Conservation (phyloP, 1,140 invertebrate genomes). For the Leptopilina clavipes region DNA sequence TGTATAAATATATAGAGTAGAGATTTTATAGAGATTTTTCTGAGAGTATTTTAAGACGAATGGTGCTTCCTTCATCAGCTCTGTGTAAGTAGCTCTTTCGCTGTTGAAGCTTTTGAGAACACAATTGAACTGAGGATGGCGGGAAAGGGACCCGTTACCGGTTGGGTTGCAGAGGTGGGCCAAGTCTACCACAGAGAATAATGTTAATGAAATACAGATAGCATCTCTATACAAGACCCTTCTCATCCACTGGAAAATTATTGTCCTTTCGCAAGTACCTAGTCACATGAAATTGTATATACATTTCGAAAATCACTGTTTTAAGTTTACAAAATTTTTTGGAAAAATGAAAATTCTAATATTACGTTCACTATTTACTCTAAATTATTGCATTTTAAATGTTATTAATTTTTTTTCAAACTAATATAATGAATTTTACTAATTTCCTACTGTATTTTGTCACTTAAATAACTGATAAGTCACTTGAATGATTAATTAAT, state of each 20-base stretch:
- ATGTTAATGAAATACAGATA: constrained; percentile 76
- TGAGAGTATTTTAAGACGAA: constrained; percentile 4
- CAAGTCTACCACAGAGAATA: constrained; percentile 71
- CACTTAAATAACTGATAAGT: no score
- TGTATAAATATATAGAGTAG: no score
- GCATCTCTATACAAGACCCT: constrained; percentile 69
- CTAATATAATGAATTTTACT: no score
- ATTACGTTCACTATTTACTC: no score
- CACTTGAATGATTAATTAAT: no score
- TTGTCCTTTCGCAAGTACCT: constrained; percentile 44
- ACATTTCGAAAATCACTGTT: no score
- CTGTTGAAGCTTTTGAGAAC: constrained; percentile 28
- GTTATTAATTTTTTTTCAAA: no score
- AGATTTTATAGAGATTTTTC: background rate
- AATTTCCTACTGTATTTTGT: no score
- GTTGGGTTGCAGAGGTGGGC: constrained; percentile 28
- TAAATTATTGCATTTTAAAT: no score
- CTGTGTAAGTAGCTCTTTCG: background rate
- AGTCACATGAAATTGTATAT: background rate
- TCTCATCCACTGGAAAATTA: constrained; percentile 50
- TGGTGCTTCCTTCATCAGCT: background rate
- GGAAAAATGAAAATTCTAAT: no score
- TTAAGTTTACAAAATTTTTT: no score
- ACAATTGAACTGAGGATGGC: constrained; percentile 13
- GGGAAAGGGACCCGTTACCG: constrained; percentile 16